A percentile compares a stretch with the other conserved stretches of the same genome.
Evolutionary conservation across 1,140 invertebrate species (phyloP).

Genomic region (Aphis craccivora): DNA sequence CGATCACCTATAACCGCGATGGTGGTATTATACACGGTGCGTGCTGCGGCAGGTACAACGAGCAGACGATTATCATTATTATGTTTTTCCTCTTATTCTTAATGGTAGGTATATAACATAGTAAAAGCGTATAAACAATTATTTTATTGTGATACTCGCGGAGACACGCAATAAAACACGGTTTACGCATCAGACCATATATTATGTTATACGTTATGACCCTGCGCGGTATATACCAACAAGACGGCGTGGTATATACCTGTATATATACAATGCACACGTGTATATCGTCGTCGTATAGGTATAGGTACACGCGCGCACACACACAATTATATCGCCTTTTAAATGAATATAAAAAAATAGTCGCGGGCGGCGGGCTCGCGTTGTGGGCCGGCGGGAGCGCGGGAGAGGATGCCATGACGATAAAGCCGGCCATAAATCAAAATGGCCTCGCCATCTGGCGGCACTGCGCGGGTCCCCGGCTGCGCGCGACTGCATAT

Average conservation of each 20-base stretch:
- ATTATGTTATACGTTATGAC: background rate
- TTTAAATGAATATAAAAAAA: constrained; percentile 44
- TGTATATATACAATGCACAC: background rate
- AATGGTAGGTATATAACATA: background rate
- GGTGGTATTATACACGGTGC: background rate
- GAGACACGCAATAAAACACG: constrained; percentile 49
- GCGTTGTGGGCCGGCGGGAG: background rate
- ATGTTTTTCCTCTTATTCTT: background rate
- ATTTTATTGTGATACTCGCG: background rate
- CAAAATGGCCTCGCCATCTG: constrained; percentile 57
- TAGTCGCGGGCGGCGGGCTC: background rate
- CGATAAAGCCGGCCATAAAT: constrained; percentile 55
- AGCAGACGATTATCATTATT: background rate
- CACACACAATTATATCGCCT: constrained; percentile 35
- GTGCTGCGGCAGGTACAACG: background rate
- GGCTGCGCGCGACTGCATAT: constrained; percentile 38
- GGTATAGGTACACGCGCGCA: background rate
- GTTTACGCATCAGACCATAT: background rate
- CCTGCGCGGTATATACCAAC: background rate
- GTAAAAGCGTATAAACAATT: background rate
- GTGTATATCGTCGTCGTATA: background rate
- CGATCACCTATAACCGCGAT: background rate
- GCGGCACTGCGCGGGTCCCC: constrained; percentile 41
- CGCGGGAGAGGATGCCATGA: constrained; percentile 42
- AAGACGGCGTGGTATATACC: background rate